These are phyloP conservation scores for Marmota monax DNA, from an alignment of 2,113 vertebrate species.

Conservation along the genomic window DNA sequence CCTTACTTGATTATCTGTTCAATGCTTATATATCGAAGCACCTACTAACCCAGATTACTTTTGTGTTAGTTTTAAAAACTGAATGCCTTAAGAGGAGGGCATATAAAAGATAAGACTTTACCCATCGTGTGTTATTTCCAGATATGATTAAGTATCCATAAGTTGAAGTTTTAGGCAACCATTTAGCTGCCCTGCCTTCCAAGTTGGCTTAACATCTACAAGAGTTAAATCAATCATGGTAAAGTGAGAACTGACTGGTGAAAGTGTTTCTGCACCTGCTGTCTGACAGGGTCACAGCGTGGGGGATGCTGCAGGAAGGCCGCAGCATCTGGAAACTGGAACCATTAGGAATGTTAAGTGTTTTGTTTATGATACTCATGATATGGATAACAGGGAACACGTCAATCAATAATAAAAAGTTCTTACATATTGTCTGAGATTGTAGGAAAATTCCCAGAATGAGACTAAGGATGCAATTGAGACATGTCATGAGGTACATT, in stretches of 20 bases:
- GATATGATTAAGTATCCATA: background rate
- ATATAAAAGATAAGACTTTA: background rate
- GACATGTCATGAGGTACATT: too few relatives aligned
- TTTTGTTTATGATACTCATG: too few relatives aligned
- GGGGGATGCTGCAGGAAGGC: too few relatives aligned
- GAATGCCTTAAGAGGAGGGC: background rate
- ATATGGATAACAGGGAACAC: too few relatives aligned
- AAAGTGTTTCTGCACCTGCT: too few relatives aligned
- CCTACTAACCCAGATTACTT: background rate
- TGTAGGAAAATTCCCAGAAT: too few relatives aligned
- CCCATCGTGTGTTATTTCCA: background rate
- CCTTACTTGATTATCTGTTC: background rate
- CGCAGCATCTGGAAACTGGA: too few relatives aligned
- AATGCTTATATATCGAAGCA: background rate
- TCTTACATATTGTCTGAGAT: too few relatives aligned
- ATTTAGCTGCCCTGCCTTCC: background rate
- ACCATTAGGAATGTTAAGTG: too few relatives aligned
- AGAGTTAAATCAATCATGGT: background rate
- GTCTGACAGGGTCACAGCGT: too few relatives aligned
- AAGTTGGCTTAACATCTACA: slow-evolving; percentile 14
- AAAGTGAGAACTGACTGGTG: background rate
- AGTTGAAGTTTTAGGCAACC: background rate
- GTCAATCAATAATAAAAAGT: too few relatives aligned
- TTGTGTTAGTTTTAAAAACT: background rate
- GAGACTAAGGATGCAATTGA: too few relatives aligned